Conservation (phyloP, 2,888 invertebrate genomes). For the Cetonia aurata region DNA sequence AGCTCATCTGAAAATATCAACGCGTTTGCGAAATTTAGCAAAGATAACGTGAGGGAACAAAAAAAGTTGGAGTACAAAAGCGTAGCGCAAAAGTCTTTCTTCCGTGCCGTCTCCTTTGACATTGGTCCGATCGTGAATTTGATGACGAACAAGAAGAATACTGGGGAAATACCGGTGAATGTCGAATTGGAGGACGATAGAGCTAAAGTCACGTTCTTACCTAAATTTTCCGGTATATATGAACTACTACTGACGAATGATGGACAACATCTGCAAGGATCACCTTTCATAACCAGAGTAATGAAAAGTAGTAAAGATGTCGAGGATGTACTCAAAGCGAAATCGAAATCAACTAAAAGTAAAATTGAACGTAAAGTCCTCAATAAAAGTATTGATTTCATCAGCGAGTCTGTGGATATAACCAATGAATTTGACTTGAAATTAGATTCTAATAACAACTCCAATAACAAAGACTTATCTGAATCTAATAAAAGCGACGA, state of each 20-base stretch:
- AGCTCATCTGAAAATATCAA: slow-evolving; percentile 22
- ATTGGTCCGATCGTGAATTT: slow-evolving; percentile 60
- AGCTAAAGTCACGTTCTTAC: slow-evolving; percentile 69
- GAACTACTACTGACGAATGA: slow-evolving; percentile 71
- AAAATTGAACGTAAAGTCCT: slow-evolving; percentile 61
- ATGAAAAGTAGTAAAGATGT: slow-evolving; percentile 46
- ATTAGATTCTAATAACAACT: slow-evolving; percentile 37
- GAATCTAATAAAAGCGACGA: slow-evolving; percentile 29
- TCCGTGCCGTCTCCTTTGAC: slow-evolving; percentile 51
- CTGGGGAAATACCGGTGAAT: slow-evolving; percentile 69
- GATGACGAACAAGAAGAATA: slow-evolving; percentile 61
- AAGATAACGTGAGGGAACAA: slow-evolving; percentile 40
- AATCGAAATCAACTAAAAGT: slow-evolving; percentile 45
- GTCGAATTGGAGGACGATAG: slow-evolving; percentile 67
- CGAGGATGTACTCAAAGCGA: slow-evolving; percentile 44
- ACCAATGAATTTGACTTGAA: slow-evolving; percentile 24
- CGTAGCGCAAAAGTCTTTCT: slow-evolving; percentile 48
- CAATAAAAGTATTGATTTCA: slow-evolving; percentile 58
- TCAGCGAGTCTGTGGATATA: slow-evolving; percentile 51
- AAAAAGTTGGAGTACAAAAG: slow-evolving; percentile 42
- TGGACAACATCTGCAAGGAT: slow-evolving; percentile 72
- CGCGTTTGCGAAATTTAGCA: slow-evolving; percentile 41
- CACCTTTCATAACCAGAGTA: slow-evolving; percentile 68
- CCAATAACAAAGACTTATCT: slow-evolving; percentile 10
- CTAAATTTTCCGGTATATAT: slow-evolving; percentile 70